Conservation (phyloP, 2,797 vertebrate genomes). For the Danio aesculapii region DNA sequence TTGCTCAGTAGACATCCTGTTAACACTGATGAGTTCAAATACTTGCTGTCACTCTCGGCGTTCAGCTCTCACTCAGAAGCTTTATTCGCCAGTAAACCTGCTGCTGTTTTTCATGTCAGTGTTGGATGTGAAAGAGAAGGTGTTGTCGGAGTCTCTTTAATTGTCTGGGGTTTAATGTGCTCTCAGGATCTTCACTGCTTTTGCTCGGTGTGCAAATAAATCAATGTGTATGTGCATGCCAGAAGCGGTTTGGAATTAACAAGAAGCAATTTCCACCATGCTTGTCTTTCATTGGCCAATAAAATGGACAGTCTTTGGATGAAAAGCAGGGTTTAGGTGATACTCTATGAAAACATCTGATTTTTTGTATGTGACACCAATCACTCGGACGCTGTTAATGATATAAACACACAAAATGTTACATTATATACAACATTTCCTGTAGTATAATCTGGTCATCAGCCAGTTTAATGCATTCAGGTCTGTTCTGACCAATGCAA, state of each 20-base stretch:
- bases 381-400: slow-evolving; percentile 19
- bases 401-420: not conserved
- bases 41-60: slow-evolving; percentile 3
- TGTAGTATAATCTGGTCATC: no score
- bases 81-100: slow-evolving; percentile 39
- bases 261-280: slow-evolving; percentile 56
- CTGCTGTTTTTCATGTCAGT: slow-evolving; percentile 1
- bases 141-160: slow-evolving; percentile 31
- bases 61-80: slow-evolving; percentile 3
- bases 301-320: slow-evolving; percentile 52
- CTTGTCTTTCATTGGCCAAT: slow-evolving; percentile 59
- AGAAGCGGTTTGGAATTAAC: slow-evolving; percentile 49
- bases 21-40: slow-evolving; percentile 31
- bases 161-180: slow-evolving; percentile 36
- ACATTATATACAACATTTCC: not conserved
- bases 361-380: slow-evolving; percentile 26
- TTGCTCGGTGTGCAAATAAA: slow-evolving; percentile 30
- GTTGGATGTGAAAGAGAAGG: slow-evolving; percentile 13
- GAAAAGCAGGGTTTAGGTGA: slow-evolving; percentile 26
- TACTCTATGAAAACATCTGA: slow-evolving; percentile 2
- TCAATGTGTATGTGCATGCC: not conserved
- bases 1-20: slow-evolving; percentile 7
- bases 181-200: slow-evolving; percentile 20
- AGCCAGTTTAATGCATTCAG: no score
- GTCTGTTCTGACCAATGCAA: no score